Evolutionary conservation across 2,113 vertebrate species (phyloP), one percentile per base, ranked within the genome.

Genomic region (Egretta garzetta): DNA sequence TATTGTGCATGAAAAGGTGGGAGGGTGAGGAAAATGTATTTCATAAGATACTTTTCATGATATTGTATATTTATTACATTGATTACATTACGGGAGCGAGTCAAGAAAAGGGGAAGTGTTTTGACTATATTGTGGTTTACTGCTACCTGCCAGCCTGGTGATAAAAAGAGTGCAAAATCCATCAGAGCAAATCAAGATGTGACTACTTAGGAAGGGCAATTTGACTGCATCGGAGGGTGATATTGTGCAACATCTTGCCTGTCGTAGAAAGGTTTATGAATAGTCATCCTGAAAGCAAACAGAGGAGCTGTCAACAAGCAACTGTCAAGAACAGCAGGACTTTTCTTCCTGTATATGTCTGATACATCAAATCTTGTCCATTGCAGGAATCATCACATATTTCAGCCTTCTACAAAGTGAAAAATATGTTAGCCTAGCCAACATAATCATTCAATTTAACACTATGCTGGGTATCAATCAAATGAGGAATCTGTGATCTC

Each of bases 281-380:
- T 68, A 95, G 47, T 95, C 52, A 88, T 70, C 91, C 55, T 77
- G 76, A 94, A 47, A 50, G 88, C 37, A 86, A 87, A 96, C 63
- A 88, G 33, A 32, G 15, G 60, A 81, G n/a, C 68, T 91, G 88
- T 88, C 95, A 96, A 84, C 50, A 86, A 82, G 26, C 9, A 59
- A 39, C 52, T 86, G 53, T 73, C 64, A 91, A 49, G 35, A 86
- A 79, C 27, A 86, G 14, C 28, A 49, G 80, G 8, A 2, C 6
- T 86, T 89, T 72, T 68, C 15, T 79, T 91, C 43, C 43, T 88
- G 2, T 70, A 60, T 28, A 26, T 45, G 22, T 28, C n/a, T 17
- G 4, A 74, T 55, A 83, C 18, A 83, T 91, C 71, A 86, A 74
- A 43, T 74, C 37, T 45, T 60, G 33, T 80, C 58, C 41, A 12